phyloP scores from a whole-genome alignment of 2,113 vertebrate species.

The Cercocebus atys region DNA sequence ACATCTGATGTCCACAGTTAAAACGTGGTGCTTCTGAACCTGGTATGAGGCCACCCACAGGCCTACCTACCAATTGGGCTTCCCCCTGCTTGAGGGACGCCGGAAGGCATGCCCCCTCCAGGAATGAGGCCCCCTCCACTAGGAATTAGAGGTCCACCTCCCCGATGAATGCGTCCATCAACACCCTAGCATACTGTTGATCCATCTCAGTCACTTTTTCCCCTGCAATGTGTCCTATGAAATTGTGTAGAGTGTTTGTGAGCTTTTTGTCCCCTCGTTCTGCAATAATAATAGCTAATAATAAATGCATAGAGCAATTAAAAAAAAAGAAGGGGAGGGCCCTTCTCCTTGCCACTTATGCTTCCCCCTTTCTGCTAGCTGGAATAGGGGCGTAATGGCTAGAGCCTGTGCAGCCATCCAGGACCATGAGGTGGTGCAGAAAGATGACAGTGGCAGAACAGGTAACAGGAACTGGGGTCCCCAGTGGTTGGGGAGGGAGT shows the following conservation, averaged over 20 bases:
- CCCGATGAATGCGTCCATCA: slow-evolving; percentile 96
- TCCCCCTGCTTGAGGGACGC: slow-evolving; percentile 94
- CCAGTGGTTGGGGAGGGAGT: background rate
- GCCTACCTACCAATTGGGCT: slow-evolving; percentile 98
- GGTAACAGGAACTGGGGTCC: background rate
- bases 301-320: slow-evolving; percentile 71
- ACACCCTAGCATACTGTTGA: slow-evolving; percentile 85
- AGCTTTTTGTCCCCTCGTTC: slow-evolving; percentile 54
- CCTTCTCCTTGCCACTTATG: too few species aligned
- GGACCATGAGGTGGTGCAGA: background rate
- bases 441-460: background rate
- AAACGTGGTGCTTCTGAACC: slow-evolving; percentile 70
- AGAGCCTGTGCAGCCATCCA: background rate
- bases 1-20: too few species aligned
- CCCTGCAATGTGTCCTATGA: slow-evolving; percentile 51
- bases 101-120: slow-evolving; percentile 98
- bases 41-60: slow-evolving; percentile 97
- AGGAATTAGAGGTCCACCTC: slow-evolving; percentile 97
- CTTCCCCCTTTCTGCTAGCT: background rate
- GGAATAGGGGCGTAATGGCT: background rate
- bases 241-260: slow-evolving; percentile 63
- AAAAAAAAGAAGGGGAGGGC: background rate
- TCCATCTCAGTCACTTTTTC: background rate
- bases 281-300: slow-evolving; percentile 57
- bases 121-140: slow-evolving; percentile 98